Percentiles rank a stretch among this genome's conserved stretches.
Evolutionary conservation across 2,797 vertebrate genomes (phyloP).

Genomic region (Podargus strigoides): DNA sequence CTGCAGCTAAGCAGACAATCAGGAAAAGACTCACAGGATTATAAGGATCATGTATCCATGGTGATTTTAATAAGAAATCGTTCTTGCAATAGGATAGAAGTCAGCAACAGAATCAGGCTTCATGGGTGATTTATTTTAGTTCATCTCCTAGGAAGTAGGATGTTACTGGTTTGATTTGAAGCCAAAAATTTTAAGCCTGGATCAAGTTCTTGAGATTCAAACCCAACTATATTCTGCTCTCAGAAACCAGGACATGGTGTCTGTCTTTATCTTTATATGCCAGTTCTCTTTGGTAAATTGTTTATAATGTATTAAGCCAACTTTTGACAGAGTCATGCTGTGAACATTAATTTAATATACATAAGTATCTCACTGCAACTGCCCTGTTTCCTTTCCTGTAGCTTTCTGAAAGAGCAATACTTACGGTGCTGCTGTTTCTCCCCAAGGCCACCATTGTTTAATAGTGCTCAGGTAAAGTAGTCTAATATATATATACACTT

Average conservation of each 20-base stretch:
- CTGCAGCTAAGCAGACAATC: conserved; percentile 34
- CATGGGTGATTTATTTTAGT: conserved; percentile 36
- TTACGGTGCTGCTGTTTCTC: not conserved
- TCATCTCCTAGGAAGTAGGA: conserved; percentile 41
- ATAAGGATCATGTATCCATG: conserved; percentile 58
- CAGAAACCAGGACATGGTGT: not conserved
- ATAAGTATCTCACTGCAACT: not conserved
- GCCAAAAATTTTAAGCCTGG: conserved; percentile 36
- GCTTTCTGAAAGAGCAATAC: not conserved
- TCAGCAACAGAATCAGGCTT: conserved; percentile 35
- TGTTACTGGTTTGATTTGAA: conserved; percentile 22
- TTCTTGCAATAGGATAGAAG: conserved; percentile 36
- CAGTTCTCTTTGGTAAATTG: not conserved
- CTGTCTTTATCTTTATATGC: not conserved
- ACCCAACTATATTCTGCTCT: not conserved
- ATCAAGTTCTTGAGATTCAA: conserved; percentile 15
- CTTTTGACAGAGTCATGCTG: not conserved
- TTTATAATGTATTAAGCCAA: not conserved
- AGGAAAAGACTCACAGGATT: conserved; percentile 30
- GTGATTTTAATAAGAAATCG: conserved; percentile 63
- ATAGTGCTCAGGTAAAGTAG: not conserved
- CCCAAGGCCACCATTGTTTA: not conserved
- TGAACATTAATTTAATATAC: not conserved
- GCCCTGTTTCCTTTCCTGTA: not conserved
- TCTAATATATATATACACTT: not conserved